phyloP scores from a whole-genome alignment of 2,888 invertebrate genomes.

The Theretra japonica region DNA sequence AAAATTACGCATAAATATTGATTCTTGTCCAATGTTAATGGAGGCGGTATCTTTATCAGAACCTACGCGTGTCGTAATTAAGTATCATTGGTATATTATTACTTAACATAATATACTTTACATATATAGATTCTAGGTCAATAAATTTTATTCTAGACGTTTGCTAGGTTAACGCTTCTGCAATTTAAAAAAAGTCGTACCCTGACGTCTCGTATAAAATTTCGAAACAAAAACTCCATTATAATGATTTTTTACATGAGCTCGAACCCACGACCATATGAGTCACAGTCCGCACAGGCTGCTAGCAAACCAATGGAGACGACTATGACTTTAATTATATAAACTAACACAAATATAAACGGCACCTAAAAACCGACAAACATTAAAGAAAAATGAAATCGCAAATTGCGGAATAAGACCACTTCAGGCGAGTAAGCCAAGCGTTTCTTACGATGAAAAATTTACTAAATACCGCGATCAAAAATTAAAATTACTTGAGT shows the following conservation, averaged over 20 bases:
- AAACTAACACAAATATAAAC: not conserved
- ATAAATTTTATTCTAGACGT: no score
- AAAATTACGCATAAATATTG: not conserved
- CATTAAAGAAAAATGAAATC: not conserved
- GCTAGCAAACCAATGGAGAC: no score
- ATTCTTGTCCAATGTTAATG: not conserved
- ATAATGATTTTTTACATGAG: no score
- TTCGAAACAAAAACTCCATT: no score
- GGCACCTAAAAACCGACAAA: not conserved
- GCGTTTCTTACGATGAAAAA: constrained; percentile 10
- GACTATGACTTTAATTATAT: no score
- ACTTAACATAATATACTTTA: no score
- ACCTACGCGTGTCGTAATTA: not conserved
- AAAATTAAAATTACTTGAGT: constrained; percentile 29
- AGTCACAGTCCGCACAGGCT: no score
- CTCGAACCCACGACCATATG: no score
- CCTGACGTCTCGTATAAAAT: no score
- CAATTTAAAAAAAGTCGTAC: no score
- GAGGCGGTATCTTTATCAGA: not conserved
- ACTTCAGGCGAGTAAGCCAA: not conserved
- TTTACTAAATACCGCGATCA: constrained; percentile 14
- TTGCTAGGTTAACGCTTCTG: no score
- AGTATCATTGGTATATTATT: not conserved
- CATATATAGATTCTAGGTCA: no score
- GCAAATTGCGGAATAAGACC: not conserved